A percentile compares a stretch with the other conserved stretches of the same genome.
These are phyloP conservation scores for Macrobrachium nipponense DNA, from an alignment of 1,140 invertebrate species.

Conservation along the genomic window DNA sequence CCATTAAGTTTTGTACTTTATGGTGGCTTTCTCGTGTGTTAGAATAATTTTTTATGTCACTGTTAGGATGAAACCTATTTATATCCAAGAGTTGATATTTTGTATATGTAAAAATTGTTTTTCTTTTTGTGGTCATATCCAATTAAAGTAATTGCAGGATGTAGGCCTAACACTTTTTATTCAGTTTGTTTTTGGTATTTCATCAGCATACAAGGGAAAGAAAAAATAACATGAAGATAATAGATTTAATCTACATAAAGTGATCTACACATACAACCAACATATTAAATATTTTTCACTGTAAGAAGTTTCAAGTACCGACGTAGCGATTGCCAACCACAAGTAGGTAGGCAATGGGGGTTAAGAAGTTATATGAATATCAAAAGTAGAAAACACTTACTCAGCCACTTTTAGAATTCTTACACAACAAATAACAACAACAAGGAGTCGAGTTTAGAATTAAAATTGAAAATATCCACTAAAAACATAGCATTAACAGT, in stretches of 20 bases:
- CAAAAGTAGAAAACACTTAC: constrained; percentile 27
- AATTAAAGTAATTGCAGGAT: background rate
- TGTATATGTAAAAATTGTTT: too few species aligned
- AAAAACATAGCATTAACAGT: constrained; percentile 18
- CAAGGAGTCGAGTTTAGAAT: constrained; percentile 14
- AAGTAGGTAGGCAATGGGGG: constrained; percentile 13
- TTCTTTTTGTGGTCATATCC: too few species aligned
- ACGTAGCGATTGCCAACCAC: constrained; percentile 14
- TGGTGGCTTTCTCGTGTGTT: too few species aligned
- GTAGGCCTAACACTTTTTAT: background rate
- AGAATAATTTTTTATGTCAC: too few species aligned
- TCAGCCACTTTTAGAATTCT: constrained; percentile 23
- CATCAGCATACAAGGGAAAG: too few species aligned
- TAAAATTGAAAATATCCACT: constrained; percentile 16
- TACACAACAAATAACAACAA: constrained; percentile 27
- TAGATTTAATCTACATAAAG: constrained; percentile 25
- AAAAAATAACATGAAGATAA: background rate
- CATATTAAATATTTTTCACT: constrained; percentile 22
- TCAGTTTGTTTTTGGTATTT: too few species aligned
- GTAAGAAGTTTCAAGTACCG: constrained; percentile 27
- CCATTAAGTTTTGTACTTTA: too few species aligned
- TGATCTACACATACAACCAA: constrained; percentile 27
- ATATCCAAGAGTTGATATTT: too few species aligned
- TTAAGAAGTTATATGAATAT: constrained; percentile 22
- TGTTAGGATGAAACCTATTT: too few species aligned